Evolutionary conservation across 1,140 invertebrate genomes (phyloP), one percentile per base, ranked within the genome.

Genomic region (Drosophila sucinea): DNA sequence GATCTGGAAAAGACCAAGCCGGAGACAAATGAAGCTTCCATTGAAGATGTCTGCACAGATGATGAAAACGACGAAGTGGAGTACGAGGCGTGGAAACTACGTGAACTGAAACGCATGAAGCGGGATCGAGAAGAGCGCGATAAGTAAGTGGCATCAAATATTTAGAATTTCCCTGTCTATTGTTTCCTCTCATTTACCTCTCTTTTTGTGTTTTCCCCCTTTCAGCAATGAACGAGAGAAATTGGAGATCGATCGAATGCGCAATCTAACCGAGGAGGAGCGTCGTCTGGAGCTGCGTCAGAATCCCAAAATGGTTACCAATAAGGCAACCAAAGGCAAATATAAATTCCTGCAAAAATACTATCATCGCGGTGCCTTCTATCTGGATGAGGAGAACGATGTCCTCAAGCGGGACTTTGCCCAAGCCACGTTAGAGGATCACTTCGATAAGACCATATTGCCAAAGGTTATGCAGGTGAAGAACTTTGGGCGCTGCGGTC

Each of bases 391-490:
- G 84, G 98, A 99, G 75, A 97, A 99, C 70, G 96, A 96, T 30
- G 95, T 99, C 11, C 96, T 96, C 75, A 98, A 98, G 91, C 94
- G 98, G 91, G 98, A 99, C 92, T 99, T 99, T 92, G 98, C 98
- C 6, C 96, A 97, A 76, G 97, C 99, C 0, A 99, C 99, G 0
- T 92, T 99, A 68, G 99, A 99, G 87, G 99, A 99, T 95, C 98
- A 99, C 91, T 99, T 99, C 93, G 98, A 99, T 91, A 99, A 99
- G 93, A 98, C 98, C 51, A 96, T 99, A 76, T 92, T 99, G 62
- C 99, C 99, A 4, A 99, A 99, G 94, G 98, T 99, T 70, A 99
- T 99, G 99, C 99, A 99, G 94, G 99, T 99, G 1, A 99, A 99
- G 93, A 99, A 99, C 93, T 99, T 99, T 93, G 99, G 99, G 17